Base-by-base conservation (phyloP, 2,888 invertebrate genomes). In the Pseudolycoriella hygida region DNA sequence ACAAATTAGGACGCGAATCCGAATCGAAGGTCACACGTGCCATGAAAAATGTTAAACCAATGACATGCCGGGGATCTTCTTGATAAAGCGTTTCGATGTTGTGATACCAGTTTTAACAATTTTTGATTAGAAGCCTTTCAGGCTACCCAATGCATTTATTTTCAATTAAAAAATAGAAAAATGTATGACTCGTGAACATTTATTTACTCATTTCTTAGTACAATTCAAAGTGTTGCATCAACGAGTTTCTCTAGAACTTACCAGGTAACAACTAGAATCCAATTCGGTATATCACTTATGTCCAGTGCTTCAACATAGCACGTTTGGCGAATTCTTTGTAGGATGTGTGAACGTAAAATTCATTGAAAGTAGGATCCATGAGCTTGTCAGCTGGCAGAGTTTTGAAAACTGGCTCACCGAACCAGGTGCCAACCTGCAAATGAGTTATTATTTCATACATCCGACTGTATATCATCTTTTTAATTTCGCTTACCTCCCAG, bases 321-420 rank as follows among this genome's bases (percentile, higher is more conserved):
- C 43, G 43, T 3, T 43, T 43, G 6, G 39, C 18, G 14, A 17
- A 31, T 6, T 43, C 2, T 38, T 61, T 64, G 44, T 68, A 68
- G 42, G 69, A 62, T 10, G 71, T 54, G 59, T 87, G 86, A 1
- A 70, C 77, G 54, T 80, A 83, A 63, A 77, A 86, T 58, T 88
- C 88, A 42, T 71, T 67, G 60, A 73, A 70, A 43, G 62, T 65
- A 1, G 84, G 83, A 32, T 73, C 69, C 2, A 80, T 60, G 18
- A 80, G 71, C 2, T 70, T 68, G 53, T 81, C 78, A 44, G 73
- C 64, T 1, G 76, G 73, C 32, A 76, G 51, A 1, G 78, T 79
- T 55, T 80, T 77, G 69, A 72, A 94, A 11, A 93, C 66, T 18
- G 80, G 82, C 59, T 87, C 82, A 4, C 89, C 89, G 53, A 80